phyloP scores from a whole-genome alignment of 2,888 invertebrate genomes.

The Iselma pallidipennis region DNA sequence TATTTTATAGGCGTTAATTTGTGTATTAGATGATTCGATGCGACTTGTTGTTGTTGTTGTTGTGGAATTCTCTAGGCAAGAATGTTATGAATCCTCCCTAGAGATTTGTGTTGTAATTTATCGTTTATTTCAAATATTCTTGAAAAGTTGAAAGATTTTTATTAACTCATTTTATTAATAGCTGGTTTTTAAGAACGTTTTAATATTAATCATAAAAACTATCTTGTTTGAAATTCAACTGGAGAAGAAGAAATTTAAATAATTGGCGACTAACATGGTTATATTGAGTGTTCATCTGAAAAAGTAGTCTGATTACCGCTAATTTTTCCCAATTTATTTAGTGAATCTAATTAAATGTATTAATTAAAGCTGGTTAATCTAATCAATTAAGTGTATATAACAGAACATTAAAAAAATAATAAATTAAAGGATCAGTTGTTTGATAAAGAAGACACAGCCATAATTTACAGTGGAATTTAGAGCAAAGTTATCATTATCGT shows the following conservation, averaged over 20 bases:
- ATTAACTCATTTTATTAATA: not conserved
- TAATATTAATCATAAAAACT: not conserved
- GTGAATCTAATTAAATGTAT: not conserved
- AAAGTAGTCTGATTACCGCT: too few species aligned
- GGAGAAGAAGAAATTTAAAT: not conserved
- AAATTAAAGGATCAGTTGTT: too few species aligned
- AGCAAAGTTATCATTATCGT: too few species aligned
- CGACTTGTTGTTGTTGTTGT: not conserved
- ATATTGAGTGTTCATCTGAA: not conserved
- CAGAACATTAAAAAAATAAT: too few species aligned
- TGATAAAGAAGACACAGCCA: too few species aligned
- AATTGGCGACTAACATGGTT: not conserved
- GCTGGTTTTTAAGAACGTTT: too few species aligned
- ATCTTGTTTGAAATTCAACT: not conserved
- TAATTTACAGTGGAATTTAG: too few species aligned
- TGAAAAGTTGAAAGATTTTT: too few species aligned
- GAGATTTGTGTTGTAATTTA: not conserved
- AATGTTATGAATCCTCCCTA: not conserved
- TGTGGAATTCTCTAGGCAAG: not conserved
- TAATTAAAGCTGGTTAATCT: not conserved
- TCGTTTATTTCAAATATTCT: not conserved
- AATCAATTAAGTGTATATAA: not conserved
- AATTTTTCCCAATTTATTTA: too few species aligned
- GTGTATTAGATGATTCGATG: not conserved
- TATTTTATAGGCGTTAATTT: not conserved